A percentile compares a stretch with the other conserved stretches of the same genome.
Conservation (phyloP, 2,113 vertebrate species). For the Lepus europaeus region DNA sequence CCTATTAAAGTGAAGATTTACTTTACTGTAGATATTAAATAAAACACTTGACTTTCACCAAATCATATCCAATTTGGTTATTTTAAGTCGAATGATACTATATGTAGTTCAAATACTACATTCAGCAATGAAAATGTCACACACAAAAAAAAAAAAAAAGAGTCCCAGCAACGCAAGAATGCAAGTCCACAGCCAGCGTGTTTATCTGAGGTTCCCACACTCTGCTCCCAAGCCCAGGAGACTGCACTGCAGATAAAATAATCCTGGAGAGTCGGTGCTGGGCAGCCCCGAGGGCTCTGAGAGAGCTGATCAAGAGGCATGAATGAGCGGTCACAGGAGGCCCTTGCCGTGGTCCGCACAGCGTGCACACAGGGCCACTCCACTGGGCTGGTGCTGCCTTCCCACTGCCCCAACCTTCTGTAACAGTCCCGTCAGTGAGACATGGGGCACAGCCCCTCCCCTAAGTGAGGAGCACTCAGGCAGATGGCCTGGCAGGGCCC, state of each 20-base stretch:
- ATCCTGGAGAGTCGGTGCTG: fast-evolving
- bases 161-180: fast-evolving
- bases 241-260: fast-evolving
- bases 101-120: neutral
- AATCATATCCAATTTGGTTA: neutral
- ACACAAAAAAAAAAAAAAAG: too few relatives aligned
- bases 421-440: fast-evolving
- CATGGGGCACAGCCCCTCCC: fast-evolving
- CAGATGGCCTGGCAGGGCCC: too few relatives aligned
- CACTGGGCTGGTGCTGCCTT: neutral
- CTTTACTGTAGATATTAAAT: neutral
- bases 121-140: neutral
- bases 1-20: neutral
- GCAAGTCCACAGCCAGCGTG: fast-evolving
- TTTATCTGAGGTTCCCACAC: too few relatives aligned
- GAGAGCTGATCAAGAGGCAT: neutral
- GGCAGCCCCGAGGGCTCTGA: fast-evolving
- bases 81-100: neutral
- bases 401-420: neutral
- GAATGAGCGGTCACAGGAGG: neutral
- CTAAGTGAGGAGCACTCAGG: fast-evolving
- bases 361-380: fast-evolving
- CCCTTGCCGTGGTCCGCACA: fast-evolving
- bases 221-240: fast-evolving
- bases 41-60: neutral